Conservation (phyloP, 2,888 invertebrate genomes). For the Scaptomyza caliginosa region DNA sequence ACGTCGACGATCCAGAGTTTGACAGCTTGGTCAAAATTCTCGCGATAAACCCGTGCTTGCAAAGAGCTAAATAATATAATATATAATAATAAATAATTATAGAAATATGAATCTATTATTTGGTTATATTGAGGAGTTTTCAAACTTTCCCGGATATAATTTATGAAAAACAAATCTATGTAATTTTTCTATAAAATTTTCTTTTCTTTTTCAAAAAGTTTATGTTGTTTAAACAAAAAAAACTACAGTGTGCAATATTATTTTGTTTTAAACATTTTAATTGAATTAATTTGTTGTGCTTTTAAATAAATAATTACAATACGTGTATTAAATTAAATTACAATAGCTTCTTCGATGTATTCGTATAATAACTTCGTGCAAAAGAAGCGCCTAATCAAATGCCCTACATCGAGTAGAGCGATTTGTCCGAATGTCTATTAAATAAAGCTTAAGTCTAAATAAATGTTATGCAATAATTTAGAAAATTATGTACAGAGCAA, state of each 20-base stretch:
- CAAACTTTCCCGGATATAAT: too few relatives aligned
- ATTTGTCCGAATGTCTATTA: constrained; percentile 47
- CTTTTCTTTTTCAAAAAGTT: too few relatives aligned
- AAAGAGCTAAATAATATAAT: too few relatives aligned
- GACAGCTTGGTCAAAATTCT: too few relatives aligned
- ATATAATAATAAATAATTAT: too few relatives aligned
- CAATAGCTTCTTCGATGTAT: constrained; percentile 72
- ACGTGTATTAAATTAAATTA: constrained; percentile 71
- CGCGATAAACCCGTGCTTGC: too few relatives aligned
- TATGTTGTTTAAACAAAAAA: too few relatives aligned
- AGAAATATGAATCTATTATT: too few relatives aligned
- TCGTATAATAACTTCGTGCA: constrained; percentile 49
- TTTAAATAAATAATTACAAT: constrained; percentile 78
- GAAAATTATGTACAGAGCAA: constrained; percentile 78
- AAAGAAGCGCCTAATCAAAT: constrained; percentile 65
- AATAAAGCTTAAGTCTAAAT: constrained; percentile 64
- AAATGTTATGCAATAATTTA: constrained; percentile 75
- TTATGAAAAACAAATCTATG: too few relatives aligned
- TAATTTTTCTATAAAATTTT: too few relatives aligned
- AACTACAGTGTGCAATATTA: not conserved
- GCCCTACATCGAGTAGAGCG: constrained; percentile 40
- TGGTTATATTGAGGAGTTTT: too few relatives aligned
- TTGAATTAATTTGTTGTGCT: constrained; percentile 68
- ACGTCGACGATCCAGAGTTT: too few relatives aligned
- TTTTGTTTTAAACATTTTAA: constrained; percentile 72